Evolutionary conservation across 2,113 vertebrate genomes (phyloP).

Genomic region (Progne subis): DNA sequence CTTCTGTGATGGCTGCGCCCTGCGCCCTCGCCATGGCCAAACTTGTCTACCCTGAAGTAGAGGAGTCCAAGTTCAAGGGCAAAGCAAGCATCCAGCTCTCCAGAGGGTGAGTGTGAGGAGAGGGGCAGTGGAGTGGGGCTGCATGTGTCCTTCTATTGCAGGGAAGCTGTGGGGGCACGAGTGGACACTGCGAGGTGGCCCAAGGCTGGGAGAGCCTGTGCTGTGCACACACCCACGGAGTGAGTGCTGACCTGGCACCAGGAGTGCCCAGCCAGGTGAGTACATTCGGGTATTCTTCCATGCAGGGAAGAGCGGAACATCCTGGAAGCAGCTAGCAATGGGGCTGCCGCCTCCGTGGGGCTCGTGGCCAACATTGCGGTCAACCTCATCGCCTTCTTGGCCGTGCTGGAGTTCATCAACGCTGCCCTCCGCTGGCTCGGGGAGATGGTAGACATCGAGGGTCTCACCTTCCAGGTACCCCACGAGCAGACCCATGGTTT

Average conservation of each 20-base stretch:
- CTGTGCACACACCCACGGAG: background rate
- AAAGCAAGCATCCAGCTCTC: slow-evolving; percentile 67
- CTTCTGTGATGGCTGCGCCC: slow-evolving; percentile 96
- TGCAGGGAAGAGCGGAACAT: slow-evolving; percentile 86
- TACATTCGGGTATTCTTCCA: background rate
- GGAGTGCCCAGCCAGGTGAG: background rate
- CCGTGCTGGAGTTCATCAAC: slow-evolving; percentile 88
- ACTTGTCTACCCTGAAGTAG: slow-evolving; percentile 89
- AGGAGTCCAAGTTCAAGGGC: slow-evolving; percentile 81
- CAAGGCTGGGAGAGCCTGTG: background rate
- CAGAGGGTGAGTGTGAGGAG: slow-evolving; percentile 56
- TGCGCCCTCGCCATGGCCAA: slow-evolving; percentile 92
- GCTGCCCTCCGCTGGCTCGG: slow-evolving; percentile 85
- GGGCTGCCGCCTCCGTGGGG: slow-evolving; percentile 83
- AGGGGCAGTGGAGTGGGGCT: background rate
- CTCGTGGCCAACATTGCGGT: slow-evolving; percentile 89
- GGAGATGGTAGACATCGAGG: slow-evolving; percentile 83
- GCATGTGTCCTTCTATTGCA: accelerated
- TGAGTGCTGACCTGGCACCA: background rate
- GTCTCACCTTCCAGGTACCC: slow-evolving; percentile 88
- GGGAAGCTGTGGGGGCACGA: background rate
- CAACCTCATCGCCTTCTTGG: slow-evolving; percentile 91
- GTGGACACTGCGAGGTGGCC: accelerated
- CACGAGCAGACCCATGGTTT: background rate
- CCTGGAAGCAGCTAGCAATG: slow-evolving; percentile 88